A percentile compares a stretch with the other conserved stretches of the same genome.
Evolutionary conservation across 2,113 vertebrate genomes (phyloP).

Genomic region (Pseudopipra pipra): DNA sequence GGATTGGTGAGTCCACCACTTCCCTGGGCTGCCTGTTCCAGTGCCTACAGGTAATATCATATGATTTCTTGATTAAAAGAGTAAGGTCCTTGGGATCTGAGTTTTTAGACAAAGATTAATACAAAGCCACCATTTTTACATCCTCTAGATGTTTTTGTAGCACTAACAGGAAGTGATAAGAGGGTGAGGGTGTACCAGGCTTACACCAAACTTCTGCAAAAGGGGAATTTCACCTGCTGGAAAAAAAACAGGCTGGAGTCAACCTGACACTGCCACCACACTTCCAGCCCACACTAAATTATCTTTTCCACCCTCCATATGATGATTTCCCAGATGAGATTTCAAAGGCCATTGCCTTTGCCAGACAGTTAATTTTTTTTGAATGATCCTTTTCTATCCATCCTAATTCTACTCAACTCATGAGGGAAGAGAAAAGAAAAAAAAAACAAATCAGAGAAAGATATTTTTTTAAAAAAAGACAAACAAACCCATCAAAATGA

Average conservation of each 20-base stretch:
- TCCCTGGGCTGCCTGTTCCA: neutral
- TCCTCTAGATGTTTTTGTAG: neutral
- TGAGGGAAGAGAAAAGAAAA: neutral
- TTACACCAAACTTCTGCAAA: neutral
- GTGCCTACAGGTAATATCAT: neutral
- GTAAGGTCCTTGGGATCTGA: neutral
- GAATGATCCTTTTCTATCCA: neutral
- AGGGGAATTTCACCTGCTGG: neutral
- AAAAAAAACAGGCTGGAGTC: neutral
- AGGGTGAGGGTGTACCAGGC: neutral
- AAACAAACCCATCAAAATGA: conserved; percentile 64
- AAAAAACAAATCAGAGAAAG: neutral
- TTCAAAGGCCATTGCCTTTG: neutral
- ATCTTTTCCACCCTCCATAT: neutral
- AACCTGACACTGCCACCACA: neutral
- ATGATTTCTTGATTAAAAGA: neutral
- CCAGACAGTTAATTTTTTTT: neutral
- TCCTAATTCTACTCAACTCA: neutral
- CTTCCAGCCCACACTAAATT: neutral
- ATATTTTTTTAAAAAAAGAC: neutral
- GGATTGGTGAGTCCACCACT: neutral
- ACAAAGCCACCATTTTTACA: neutral
- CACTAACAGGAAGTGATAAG: neutral
- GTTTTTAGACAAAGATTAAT: neutral
- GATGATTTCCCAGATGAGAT: neutral